These are phyloP conservation scores for Nymphalis urticae DNA, from an alignment of 2,888 invertebrate genomes.

Conservation along the genomic window DNA sequence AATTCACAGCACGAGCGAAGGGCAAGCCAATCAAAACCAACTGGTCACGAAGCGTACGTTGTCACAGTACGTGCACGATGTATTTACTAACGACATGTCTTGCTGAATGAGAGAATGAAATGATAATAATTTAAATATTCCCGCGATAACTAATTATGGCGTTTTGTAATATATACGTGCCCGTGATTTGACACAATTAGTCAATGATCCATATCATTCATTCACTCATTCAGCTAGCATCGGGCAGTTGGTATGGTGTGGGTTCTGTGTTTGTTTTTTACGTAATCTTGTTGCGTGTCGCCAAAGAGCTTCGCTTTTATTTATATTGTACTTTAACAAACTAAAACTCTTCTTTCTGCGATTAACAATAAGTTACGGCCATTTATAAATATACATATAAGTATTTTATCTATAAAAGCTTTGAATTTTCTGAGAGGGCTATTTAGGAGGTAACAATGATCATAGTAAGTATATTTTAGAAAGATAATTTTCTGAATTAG, in stretches of 20 bases:
- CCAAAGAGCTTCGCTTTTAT: conserved; percentile 67
- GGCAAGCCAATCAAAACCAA: conserved; percentile 59
- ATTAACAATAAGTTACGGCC: conserved; percentile 4
- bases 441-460: background rate
- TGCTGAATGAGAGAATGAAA: conserved; percentile 43
- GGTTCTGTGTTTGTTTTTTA: conserved; percentile 55
- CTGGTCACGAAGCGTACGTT: conserved; percentile 71
- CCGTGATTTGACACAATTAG: conserved; percentile 4
- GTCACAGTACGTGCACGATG: conserved; percentile 72
- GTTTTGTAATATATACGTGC: too few species aligned
- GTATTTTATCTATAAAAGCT: background rate
- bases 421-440: too few species aligned
- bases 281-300: conserved; percentile 58
- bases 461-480: background rate
- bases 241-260: conserved; percentile 60
- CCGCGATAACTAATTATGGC: background rate
- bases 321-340: conserved; percentile 31
- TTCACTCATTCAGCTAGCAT: conserved; percentile 49
- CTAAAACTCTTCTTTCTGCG: conserved; percentile 24
- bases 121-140: background rate
- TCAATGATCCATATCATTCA: conserved; percentile 43
- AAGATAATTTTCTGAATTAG: background rate
- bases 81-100: conserved; percentile 57
- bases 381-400: conserved; percentile 5
- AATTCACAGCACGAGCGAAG: conserved; percentile 72